A percentile compares a stretch with the other conserved stretches of the same genome.
phyloP scores from a whole-genome alignment of 2,888 invertebrate genomes.

The Boloria euphrosyne region DNA sequence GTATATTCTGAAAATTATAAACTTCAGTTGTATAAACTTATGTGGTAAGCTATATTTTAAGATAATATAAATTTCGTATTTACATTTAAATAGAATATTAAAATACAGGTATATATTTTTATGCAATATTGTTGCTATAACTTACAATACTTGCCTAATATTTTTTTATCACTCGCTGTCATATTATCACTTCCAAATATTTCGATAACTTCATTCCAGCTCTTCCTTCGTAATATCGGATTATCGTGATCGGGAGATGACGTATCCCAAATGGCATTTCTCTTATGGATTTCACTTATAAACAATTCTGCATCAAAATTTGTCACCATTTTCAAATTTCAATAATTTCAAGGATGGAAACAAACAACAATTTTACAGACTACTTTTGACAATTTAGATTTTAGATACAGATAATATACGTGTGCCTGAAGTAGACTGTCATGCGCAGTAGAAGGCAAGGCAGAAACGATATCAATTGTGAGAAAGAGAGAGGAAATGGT shows the following conservation, averaged over 20 bases:
- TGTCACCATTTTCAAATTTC: constrained; percentile 3
- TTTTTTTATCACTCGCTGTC: constrained; percentile 26
- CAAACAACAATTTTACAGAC: neutral
- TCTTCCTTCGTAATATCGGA: constrained; percentile 27
- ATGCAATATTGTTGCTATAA: too few species aligned
- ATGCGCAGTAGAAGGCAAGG: neutral
- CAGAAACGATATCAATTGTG: too few species aligned
- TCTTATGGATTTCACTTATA: constrained; percentile 33
- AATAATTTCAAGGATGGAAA: too few species aligned
- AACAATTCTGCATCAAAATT: constrained; percentile 30
- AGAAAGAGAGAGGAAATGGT: neutral
- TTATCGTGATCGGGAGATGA: constrained; percentile 15
- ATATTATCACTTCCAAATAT: constrained; percentile 30
- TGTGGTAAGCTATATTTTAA: neutral
- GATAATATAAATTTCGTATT: neutral
- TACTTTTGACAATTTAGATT: too few species aligned
- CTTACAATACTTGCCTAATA: constrained; percentile 22
- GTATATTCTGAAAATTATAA: constrained; percentile 29
- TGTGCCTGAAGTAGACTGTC: neutral
- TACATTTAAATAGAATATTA: too few species aligned
- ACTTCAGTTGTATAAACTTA: neutral
- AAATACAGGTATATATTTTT: too few species aligned
- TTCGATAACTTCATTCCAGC: constrained; percentile 35
- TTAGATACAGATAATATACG: too few species aligned
- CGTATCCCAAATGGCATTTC: constrained; percentile 33